These are phyloP conservation scores for Cryptocephalus primarius DNA, from an alignment of 2,888 invertebrate genomes.

Conservation along the genomic window DNA sequence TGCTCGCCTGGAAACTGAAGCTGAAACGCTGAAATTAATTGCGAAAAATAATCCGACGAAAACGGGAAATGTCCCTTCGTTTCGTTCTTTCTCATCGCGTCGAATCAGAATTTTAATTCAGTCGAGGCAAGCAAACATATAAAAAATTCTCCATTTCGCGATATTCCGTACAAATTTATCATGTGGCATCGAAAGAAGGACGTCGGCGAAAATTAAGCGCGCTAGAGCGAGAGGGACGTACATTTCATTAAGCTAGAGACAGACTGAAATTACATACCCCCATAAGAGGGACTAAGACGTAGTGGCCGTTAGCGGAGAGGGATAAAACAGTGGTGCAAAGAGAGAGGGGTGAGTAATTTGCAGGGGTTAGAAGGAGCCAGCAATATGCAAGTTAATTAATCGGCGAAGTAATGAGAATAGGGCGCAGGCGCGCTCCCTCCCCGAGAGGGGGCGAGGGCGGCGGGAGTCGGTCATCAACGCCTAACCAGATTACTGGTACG, in stretches of 20 bases:
- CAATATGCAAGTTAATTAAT: slow-evolving; percentile 43
- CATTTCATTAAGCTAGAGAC: slow-evolving; percentile 40
- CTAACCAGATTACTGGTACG: slow-evolving; percentile 43
- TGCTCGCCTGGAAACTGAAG: too few relatives aligned
- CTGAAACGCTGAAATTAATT: too few relatives aligned
- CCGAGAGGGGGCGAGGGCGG: slow-evolving; percentile 23
- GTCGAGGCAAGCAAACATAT: slow-evolving; percentile 9
- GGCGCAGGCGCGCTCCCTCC: slow-evolving; percentile 32
- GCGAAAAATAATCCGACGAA: too few relatives aligned
- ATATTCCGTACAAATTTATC: slow-evolving; percentile 29
- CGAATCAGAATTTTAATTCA: slow-evolving; percentile 18
- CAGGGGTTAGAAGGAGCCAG: slow-evolving; percentile 36
- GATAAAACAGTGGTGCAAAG: slow-evolving; percentile 21
- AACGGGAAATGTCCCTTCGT: too few relatives aligned
- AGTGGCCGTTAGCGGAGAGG: slow-evolving; percentile 21
- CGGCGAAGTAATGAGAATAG: slow-evolving; percentile 40
- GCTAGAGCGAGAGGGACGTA: slow-evolving; percentile 31
- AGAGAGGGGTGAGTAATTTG: slow-evolving; percentile 30
- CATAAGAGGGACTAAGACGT: slow-evolving; percentile 32
- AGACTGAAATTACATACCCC: slow-evolving; percentile 42
- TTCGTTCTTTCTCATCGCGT: too few relatives aligned
- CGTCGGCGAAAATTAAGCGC: slow-evolving; percentile 23
- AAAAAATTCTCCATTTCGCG: slow-evolving; percentile 16
- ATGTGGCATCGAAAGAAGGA: slow-evolving; percentile 26
- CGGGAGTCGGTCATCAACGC: slow-evolving; percentile 34